Conservation (phyloP, 2,888 invertebrate species). For the Pollenia labialis region DNA sequence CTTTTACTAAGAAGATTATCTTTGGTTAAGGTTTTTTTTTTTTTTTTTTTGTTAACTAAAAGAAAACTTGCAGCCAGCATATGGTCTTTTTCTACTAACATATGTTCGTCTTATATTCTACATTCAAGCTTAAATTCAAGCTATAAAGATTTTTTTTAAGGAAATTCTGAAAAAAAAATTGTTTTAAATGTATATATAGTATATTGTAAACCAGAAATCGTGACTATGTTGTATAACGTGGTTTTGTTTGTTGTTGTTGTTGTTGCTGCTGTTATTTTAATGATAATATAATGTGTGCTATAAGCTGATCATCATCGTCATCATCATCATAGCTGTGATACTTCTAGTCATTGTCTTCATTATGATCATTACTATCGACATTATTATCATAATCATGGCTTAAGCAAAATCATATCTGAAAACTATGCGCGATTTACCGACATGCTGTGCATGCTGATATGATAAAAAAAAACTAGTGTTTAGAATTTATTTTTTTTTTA, state of each 20-base stretch:
- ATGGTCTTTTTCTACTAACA: conserved; percentile 58
- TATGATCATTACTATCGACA: conserved; percentile 44
- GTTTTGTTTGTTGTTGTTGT: conserved; percentile 65
- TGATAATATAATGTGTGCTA: conserved; percentile 71
- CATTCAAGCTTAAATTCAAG: conserved; percentile 55
- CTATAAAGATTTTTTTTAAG: conserved; percentile 48
- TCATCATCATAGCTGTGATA: conserved; percentile 12
- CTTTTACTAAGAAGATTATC: conserved; percentile 64
- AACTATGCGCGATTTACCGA: conserved; percentile 71
- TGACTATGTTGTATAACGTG: conserved; percentile 74
- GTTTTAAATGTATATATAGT: conserved; percentile 38
- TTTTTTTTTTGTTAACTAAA: conserved; percentile 7
- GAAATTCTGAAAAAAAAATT: conserved; percentile 31
- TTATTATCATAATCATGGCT: conserved; percentile 54
- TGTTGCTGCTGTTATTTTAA: conserved; percentile 41
- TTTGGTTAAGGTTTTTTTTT: conserved; percentile 48
- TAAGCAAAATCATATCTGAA: conserved; percentile 72
- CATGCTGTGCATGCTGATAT: conserved; percentile 73
- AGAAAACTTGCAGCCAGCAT: conserved; percentile 56
- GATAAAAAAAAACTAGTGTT: conserved; percentile 68
- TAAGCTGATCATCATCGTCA: conserved; percentile 56
- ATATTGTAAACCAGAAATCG: conserved; percentile 72
- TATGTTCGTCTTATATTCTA: conserved; percentile 67
- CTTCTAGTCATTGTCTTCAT: conserved; percentile 25
- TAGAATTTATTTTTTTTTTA: conserved; percentile 22